These are phyloP conservation scores for Amphipoea lucens DNA, from an alignment of 2,888 invertebrate genomes.

Conservation along the genomic window DNA sequence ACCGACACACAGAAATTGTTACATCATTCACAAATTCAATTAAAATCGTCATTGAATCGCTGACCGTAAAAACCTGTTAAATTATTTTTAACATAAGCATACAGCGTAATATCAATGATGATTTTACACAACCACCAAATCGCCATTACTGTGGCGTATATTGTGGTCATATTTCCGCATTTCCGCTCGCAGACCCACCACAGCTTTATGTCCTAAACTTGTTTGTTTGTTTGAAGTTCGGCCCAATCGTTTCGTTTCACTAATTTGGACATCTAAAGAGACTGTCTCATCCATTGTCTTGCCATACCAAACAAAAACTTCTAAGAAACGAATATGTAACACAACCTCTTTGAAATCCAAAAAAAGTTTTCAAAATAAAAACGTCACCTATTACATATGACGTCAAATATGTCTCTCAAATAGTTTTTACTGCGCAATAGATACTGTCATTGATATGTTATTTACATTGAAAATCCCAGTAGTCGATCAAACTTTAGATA, in stretches of 20 bases:
- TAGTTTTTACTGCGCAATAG: constrained; percentile 27
- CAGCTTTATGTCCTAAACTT: constrained; percentile 47
- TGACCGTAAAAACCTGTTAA: neutral
- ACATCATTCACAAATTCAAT: constrained; percentile 17
- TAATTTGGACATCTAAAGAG: constrained; percentile 62
- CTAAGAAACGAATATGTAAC: constrained; percentile 36
- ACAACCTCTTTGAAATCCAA: constrained; percentile 32
- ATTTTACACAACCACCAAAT: constrained; percentile 32
- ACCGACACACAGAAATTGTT: constrained; percentile 7
- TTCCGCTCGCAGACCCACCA: constrained; percentile 58
- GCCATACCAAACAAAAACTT: constrained; percentile 53
- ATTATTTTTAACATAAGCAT: neutral
- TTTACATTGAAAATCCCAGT: constrained; percentile 54
- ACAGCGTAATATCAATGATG: neutral
- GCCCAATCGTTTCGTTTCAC: constrained; percentile 36
- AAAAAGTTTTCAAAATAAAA: neutral
- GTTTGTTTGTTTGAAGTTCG: constrained; percentile 56
- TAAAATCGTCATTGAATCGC: constrained; percentile 4
- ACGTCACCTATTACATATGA: constrained; percentile 32
- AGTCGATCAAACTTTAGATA: constrained; percentile 57
- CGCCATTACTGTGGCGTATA: neutral
- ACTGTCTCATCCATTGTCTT: constrained; percentile 52
- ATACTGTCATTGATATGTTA: constrained; percentile 37
- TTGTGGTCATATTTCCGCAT: neutral
- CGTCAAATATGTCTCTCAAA: constrained; percentile 10